These are phyloP conservation scores for Drosophila antonietae DNA, from an alignment of 2,888 invertebrate genomes.

Conservation along the genomic window DNA sequence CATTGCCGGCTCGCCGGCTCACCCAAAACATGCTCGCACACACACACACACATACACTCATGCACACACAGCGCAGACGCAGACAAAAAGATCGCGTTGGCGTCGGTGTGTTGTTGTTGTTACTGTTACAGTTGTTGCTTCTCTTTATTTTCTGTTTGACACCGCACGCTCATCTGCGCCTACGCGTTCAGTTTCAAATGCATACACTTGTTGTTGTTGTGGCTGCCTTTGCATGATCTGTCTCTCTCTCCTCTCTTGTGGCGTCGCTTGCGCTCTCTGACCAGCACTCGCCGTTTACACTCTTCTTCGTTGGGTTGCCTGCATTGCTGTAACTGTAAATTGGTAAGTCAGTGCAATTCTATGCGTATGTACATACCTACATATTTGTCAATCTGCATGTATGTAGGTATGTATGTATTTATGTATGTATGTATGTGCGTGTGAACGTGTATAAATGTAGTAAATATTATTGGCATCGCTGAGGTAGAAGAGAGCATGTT, in stretches of 20 bases:
- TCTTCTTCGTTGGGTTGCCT: conserved; percentile 1
- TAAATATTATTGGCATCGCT: conserved; percentile 6
- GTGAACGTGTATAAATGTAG: conserved; percentile 2
- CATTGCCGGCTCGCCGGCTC: conserved; percentile 51
- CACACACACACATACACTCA: conserved; percentile 6
- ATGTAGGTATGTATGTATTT: not conserved
- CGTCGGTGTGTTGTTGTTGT: conserved; percentile 26
- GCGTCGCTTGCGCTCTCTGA: not conserved
- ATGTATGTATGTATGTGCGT: not conserved
- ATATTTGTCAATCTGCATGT: not conserved
- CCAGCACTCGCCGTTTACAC: not conserved
- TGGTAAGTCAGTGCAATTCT: conserved; percentile 35
- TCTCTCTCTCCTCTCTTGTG: conserved; percentile 1
- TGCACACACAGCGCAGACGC: conserved; percentile 5
- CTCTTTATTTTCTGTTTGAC: conserved; percentile 19
- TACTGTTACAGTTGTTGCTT: conserved; percentile 6
- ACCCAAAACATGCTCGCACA: conserved; percentile 30
- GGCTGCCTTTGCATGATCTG: conserved; percentile 10
- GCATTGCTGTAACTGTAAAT: conserved; percentile 43
- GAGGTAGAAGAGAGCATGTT: not conserved
- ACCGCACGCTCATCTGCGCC: conserved; percentile 23
- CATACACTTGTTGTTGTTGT: conserved; percentile 5
- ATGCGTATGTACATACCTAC: not conserved
- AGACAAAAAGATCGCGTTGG: conserved; percentile 40
- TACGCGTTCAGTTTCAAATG: conserved; percentile 27